Base-by-base conservation (phyloP, 2,888 invertebrate species). In the Oligia fasciuncula region DNA sequence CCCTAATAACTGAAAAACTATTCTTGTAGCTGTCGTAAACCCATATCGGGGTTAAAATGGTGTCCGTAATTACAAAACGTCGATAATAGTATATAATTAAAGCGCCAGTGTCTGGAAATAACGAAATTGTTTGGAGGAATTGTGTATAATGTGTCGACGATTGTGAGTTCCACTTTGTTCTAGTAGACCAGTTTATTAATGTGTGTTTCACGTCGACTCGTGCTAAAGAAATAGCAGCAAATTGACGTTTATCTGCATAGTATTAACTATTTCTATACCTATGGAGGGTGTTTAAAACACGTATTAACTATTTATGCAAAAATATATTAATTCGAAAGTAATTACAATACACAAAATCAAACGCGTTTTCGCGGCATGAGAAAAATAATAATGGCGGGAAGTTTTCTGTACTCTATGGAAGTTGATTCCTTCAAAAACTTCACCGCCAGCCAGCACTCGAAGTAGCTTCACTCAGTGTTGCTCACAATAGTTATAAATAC, bases 11-110 rank as follows among this genome's bases (percentile, higher is more conserved):
- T 49, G 35, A n/a, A 62, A 29, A 81, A 78, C 84, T 66, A 66
- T 86, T 83, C 71, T 74, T 65, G 46, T 70, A 43, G 4, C 51
- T 40, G 70, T 67, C 70, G 70, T 82, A 57, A 76, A 83, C 82
- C 62, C 40, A 76, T 51, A 62, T 71, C 2, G 49, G 40, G 43
- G 83, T 74, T 78, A 74, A 70, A 86, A 88, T 75, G 49, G 74
- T 57, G 40, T 43, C 71, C 4, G 67, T 77, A 77, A 81, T 84
- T 74, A 76, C 73, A 73, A 80, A 79, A 78, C 79, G 73, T 84
- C 88, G 73, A 79, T 87, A 79, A 86, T 84, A 63, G 74, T 87
- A 51, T 71, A 79, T 60, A 73, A 88, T 88, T 81, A 76, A 70
- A 79, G 60, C n/a, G 11, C n/a, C 23, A 35, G 68, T 63, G 70